Evolutionary conservation across 2,888 invertebrate genomes (phyloP).

Genomic region (Tanypteryx hageni): DNA sequence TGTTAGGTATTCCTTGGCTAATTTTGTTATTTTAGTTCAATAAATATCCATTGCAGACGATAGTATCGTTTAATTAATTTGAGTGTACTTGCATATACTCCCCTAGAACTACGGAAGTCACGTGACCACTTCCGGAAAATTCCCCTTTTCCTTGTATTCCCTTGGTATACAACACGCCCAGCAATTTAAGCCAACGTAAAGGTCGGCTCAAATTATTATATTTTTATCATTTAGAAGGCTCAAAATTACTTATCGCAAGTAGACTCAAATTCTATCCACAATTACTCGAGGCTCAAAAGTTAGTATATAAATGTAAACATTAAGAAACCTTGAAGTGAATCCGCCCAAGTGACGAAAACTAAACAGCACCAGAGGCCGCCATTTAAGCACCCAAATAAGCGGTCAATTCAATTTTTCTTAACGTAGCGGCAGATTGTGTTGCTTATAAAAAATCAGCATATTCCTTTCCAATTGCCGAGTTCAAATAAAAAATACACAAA

Average conservation of each 20-base stretch:
- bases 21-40: neutral
- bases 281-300: neutral
- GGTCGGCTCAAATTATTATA: conserved; percentile 36
- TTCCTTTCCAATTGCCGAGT: too few species aligned
- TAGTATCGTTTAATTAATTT: neutral
- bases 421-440: neutral
- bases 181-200: conserved; percentile 36
- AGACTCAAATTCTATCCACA: neutral
- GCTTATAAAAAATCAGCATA: too few species aligned
- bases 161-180: conserved; percentile 49
- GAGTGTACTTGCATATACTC: neutral
- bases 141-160: conserved; percentile 56
- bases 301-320: neutral
- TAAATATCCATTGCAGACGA: neutral
- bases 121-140: conserved; percentile 61
- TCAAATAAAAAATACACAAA: too few species aligned
- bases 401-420: conserved; percentile 4
- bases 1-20: neutral
- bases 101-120: conserved; percentile 54
- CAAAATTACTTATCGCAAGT: neutral
- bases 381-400: conserved; percentile 18
- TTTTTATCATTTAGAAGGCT: neutral
- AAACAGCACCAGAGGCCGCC: conserved; percentile 37
- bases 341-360: neutral
- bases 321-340: neutral